Base-by-base conservation (phyloP, 2,113 vertebrate species). In the Garra rufa region DNA sequence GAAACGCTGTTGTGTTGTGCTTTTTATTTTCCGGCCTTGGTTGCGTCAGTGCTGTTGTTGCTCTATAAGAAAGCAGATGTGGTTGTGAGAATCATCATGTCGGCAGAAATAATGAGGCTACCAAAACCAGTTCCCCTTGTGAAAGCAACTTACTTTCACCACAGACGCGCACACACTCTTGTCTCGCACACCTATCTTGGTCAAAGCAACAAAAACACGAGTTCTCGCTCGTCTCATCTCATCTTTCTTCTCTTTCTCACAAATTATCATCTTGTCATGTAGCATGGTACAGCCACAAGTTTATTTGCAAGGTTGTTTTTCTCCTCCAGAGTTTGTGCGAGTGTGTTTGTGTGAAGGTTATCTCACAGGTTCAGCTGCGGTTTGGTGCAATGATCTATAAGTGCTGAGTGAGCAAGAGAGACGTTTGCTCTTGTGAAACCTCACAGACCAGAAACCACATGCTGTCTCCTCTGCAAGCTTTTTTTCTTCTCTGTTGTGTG, bases 401-500 rank as follows among this genome's bases (percentile, higher is more conserved):
- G 87, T 92, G 89, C 91, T 93, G 94, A 92, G 90, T 91, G 50
- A 93, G 87, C 92, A 91, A 93, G 92, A 92, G 88, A 94, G 90
- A 92, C 90, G 91, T 92, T 86, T 86, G 87, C 91, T 92, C 87
- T 84, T 87, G 79, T 89, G 90, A 90, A 92, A 93, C 90, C 91
- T 90, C 93, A 89, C 92, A 93, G 93, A 93, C 92, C 92, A 90
- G 93, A 94, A 94, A 91, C 94, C 94, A 89, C 90, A 92, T 88
- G 89, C 89, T 90, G 89, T 91, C 91, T 92, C 89, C 87, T 90
- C 85, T 91, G 86, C 88, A 86, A 91, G 43, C 48, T 43, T 9
- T 75, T 67, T 38, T 70, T 50, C 44, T 55, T 80, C 82, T 74
- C 48, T 59, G 34, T 67, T 77, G 13, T 76, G 59, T 67, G 74